Conservation (phyloP, 1,140 invertebrate genomes). For the Cydia amplana region DNA sequence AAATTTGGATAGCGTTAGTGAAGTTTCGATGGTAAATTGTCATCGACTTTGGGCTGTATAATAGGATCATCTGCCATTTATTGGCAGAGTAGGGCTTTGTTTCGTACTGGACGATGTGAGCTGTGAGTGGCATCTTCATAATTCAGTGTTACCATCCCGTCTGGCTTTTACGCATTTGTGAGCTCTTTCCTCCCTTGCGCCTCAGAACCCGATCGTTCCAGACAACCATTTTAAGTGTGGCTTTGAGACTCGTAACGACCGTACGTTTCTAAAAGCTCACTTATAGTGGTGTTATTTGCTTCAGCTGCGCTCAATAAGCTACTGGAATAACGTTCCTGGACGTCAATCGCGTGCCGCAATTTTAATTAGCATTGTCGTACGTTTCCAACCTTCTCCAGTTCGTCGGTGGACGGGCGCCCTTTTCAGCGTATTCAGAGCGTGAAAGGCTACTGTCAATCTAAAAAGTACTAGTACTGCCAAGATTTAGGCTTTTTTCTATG, state of each 20-base stretch:
- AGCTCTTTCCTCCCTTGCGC: neutral
- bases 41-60: neutral
- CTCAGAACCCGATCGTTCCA: neutral
- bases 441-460: constrained; percentile 24
- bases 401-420: constrained; percentile 7
- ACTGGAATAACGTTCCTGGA: neutral
- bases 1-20: neutral
- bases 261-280: neutral
- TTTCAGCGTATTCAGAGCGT: constrained; percentile 32
- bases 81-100: neutral
- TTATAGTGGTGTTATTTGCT: neutral
- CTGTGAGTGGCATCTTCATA: constrained; percentile 10
- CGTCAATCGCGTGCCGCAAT: constrained; percentile 28
- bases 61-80: neutral
- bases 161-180: neutral
- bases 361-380: constrained; percentile 26
- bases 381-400: constrained; percentile 12
- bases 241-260: neutral
- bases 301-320: neutral
- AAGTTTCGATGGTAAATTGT: neutral
- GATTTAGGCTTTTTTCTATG: neutral
- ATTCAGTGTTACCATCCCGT: neutral
- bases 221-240: neutral
- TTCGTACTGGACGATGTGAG: neutral
- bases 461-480: neutral